A percentile compares a stretch with the other conserved stretches of the same genome.
phyloP scores from a whole-genome alignment of 2,888 invertebrate genomes.

The Morinoia aosen region DNA sequence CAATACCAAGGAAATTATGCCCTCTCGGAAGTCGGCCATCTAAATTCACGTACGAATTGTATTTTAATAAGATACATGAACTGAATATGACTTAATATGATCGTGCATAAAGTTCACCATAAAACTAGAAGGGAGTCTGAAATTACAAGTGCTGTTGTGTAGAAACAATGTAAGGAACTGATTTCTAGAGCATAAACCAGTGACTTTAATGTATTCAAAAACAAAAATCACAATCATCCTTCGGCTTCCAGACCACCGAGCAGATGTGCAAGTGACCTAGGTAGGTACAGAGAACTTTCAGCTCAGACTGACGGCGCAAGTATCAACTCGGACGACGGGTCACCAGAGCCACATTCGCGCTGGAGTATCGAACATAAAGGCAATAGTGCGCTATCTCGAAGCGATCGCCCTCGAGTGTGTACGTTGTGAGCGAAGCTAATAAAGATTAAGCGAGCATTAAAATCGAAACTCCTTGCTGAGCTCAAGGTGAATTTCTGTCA shows the following conservation, averaged over 20 bases:
- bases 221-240: too few relatives aligned
- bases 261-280: neutral
- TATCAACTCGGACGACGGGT: neutral
- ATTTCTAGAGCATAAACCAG: too few relatives aligned
- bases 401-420: neutral
- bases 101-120: too few relatives aligned
- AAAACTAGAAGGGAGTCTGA: too few relatives aligned
- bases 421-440: neutral
- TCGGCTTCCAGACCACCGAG: neutral
- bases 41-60: too few relatives aligned
- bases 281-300: neutral
- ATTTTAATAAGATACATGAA: too few relatives aligned
- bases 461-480: neutral
- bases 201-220: too few relatives aligned
- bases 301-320: neutral
- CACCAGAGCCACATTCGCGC: neutral
- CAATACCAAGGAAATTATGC: too few relatives aligned
- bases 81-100: too few relatives aligned
- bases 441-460: conserved; percentile 9
- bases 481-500: neutral
- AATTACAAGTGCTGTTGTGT: too few relatives aligned
- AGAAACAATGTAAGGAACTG: too few relatives aligned
- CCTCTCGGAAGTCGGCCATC: too few relatives aligned
- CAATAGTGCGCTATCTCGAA: neutral
- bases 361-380: neutral